phyloP scores from a whole-genome alignment of 2,888 invertebrate genomes.

The Geotrupes spiniger region DNA sequence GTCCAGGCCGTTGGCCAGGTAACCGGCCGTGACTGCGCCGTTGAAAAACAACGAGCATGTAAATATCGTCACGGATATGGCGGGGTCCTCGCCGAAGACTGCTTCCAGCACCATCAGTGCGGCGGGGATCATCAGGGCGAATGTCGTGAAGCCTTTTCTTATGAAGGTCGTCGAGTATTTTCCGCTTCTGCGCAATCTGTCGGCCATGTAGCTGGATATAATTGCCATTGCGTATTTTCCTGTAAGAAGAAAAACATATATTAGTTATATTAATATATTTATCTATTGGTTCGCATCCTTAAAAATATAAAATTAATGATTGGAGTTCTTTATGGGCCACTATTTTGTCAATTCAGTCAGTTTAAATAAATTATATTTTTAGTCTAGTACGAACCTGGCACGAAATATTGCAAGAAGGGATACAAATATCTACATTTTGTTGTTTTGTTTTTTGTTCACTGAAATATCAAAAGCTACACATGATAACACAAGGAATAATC shows the following conservation, averaged over 20 bases:
- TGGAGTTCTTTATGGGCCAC: no score
- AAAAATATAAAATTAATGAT: no score
- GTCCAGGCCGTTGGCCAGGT: conserved; percentile 81
- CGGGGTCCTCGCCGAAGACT: conserved; percentile 65
- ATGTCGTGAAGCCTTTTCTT: conserved; percentile 65
- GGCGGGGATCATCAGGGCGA: conserved; percentile 64
- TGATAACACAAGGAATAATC: no score
- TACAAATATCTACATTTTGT: no score
- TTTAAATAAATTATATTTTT: no score
- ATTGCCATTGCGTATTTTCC: conserved; percentile 77
- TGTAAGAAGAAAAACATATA: conserved; percentile 31
- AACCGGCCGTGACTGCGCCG: conserved; percentile 83
- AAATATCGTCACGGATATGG: conserved; percentile 75
- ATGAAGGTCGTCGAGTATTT: conserved; percentile 71
- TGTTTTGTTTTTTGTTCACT: no score
- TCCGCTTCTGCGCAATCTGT: conserved; percentile 65
- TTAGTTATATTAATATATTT: no score
- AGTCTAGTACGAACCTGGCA: no score
- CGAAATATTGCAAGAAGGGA: no score
- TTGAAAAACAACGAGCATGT: conserved; percentile 78
- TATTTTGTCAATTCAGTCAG: no score
- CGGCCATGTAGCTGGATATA: conserved; percentile 70
- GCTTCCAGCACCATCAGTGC: conserved; percentile 73
- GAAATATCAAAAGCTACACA: no score
- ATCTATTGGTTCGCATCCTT: no score